Evolutionary conservation across 2,888 invertebrate species (phyloP).

Genomic region (Rhaphigaster nebulosa): DNA sequence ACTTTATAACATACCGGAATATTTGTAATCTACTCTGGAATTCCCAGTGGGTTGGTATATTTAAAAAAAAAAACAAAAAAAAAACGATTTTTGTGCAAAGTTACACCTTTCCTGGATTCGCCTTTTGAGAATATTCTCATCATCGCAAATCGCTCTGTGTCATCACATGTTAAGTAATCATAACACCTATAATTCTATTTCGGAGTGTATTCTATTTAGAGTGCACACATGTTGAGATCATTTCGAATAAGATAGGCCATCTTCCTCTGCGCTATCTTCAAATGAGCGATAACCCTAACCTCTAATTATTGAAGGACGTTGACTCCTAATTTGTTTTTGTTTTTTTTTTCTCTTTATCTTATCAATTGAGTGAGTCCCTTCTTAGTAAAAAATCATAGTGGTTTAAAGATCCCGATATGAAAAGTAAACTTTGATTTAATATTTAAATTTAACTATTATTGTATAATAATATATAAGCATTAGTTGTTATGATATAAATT

Average conservation of each 20-base stretch:
- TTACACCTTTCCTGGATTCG: neutral
- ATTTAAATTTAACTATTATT: neutral
- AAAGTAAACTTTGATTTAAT: no score
- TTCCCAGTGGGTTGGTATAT: no score
- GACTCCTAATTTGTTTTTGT: neutral
- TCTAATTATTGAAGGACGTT: conserved; percentile 8
- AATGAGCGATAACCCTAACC: conserved; percentile 2
- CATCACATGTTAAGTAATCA: neutral
- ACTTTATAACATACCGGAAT: no score
- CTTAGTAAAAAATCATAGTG: neutral
- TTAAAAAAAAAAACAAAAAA: no score
- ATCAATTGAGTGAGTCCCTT: neutral
- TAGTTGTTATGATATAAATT: no score
- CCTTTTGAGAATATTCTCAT: neutral
- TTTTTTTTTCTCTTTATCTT: no score
- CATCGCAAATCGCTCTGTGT: neutral
- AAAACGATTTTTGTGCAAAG: no score
- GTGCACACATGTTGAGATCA: neutral
- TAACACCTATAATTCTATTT: neutral
- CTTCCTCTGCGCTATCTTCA: neutral
- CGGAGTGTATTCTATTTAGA: neutral
- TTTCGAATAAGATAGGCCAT: neutral
- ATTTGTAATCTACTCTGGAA: no score
- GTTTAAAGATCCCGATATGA: neutral
- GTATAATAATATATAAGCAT: no score